These are phyloP conservation scores for Formica exsecta DNA, from an alignment of 1,140 invertebrate species.

Conservation along the genomic window DNA sequence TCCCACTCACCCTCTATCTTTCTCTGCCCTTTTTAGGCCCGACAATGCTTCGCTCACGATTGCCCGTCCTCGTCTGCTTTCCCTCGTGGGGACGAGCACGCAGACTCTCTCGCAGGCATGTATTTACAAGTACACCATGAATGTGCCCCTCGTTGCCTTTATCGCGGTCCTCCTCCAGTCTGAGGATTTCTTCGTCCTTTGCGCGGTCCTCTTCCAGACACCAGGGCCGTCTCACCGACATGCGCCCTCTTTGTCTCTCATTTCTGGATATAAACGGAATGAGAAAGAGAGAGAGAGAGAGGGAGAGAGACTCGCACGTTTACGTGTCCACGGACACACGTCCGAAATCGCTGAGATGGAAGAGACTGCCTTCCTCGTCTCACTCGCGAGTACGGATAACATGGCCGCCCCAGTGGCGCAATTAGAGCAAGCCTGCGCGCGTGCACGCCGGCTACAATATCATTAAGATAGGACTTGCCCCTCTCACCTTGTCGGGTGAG, in stretches of 20 bases:
- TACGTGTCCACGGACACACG: constrained; percentile 59
- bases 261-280: no score
- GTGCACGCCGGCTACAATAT: constrained; percentile 83
- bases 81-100: constrained; percentile 36
- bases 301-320: constrained; percentile 39
- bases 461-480: constrained; percentile 81
- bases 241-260: constrained; percentile 8
- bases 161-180: constrained; percentile 33
- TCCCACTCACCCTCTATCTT: constrained; percentile 49
- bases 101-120: constrained; percentile 30
- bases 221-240: constrained; percentile 40
- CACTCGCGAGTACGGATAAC: constrained; percentile 77
- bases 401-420: constrained; percentile 83
- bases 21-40: constrained; percentile 57
- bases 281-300: constrained; percentile 29
- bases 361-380: constrained; percentile 75
- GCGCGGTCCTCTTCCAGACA: constrained; percentile 38
- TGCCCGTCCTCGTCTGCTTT: constrained; percentile 33
- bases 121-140: constrained; percentile 42
- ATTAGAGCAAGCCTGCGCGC: constrained; percentile 84
- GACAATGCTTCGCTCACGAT: constrained; percentile 55
- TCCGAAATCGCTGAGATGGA: constrained; percentile 59
- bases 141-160: constrained; percentile 34
- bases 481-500: constrained; percentile 50
- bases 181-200: constrained; percentile 24